phyloP scores from a whole-genome alignment of 2,888 invertebrate genomes.

The Eupithecia pulchellata region DNA sequence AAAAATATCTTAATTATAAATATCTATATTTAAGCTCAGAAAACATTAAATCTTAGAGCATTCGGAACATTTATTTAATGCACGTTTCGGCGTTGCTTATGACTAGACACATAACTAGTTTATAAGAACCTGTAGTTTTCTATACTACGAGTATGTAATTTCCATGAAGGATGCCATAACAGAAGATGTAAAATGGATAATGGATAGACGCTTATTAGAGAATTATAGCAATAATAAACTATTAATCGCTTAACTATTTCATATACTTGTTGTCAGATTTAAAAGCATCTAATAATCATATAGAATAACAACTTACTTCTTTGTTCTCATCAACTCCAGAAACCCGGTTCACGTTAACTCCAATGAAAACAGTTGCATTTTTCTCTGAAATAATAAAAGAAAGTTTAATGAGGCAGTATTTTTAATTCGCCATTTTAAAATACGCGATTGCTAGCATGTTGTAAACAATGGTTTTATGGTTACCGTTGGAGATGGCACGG shows the following conservation, averaged over 20 bases:
- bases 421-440: constrained; percentile 43
- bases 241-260: background rate
- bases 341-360: constrained; percentile 86
- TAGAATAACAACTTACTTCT: constrained; percentile 76
- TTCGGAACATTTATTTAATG: no score
- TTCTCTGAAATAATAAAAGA: constrained; percentile 75
- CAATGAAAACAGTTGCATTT: constrained; percentile 86
- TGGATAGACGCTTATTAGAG: no score
- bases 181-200: no score
- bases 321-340: constrained; percentile 88
- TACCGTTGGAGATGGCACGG: constrained; percentile 60
- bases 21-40: no score
- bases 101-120: no score
- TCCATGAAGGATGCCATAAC: no score
- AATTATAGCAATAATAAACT: background rate
- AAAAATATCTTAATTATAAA: no score
- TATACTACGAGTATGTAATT: no score
- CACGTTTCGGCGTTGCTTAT: no score
- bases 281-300: background rate
- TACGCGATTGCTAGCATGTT: constrained; percentile 38
- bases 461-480: constrained; percentile 58
- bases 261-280: background rate
- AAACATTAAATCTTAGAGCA: no score
- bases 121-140: no score
- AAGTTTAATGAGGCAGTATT: constrained; percentile 37